phyloP scores from a whole-genome alignment of 2,888 invertebrate genomes.

The Steinernema hermaphroditum region DNA sequence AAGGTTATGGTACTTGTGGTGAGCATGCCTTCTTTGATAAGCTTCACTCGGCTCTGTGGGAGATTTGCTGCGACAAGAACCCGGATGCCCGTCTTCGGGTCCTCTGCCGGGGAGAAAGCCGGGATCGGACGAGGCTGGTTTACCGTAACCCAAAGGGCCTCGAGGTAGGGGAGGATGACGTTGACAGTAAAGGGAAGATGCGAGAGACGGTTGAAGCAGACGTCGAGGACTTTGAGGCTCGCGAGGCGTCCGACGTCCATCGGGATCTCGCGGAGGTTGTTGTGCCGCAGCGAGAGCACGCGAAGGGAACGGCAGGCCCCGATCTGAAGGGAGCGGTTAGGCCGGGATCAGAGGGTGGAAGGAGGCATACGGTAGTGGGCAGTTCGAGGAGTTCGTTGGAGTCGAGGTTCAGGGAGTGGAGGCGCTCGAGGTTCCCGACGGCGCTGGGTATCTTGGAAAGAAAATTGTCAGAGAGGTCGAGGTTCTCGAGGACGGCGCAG shows the following conservation, averaged over 20 bases:
- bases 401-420: conserved; percentile 94
- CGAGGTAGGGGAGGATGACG: conserved; percentile 76
- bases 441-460: conserved; percentile 82
- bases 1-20: neutral
- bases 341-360: neutral
- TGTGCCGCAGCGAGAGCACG: conserved; percentile 92
- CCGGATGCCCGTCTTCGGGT: conserved; percentile 81
- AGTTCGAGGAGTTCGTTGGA: conserved; percentile 85
- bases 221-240: conserved; percentile 89
- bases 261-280: conserved; percentile 72
- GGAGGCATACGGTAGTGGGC: conserved; percentile 75
- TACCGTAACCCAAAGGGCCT: conserved; percentile 98
- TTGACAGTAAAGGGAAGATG: conserved; percentile 92
- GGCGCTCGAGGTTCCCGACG: conserved; percentile 84
- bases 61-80: conserved; percentile 78
- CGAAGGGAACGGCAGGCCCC: conserved; percentile 74
- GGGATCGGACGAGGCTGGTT: conserved; percentile 95
- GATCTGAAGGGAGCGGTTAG: conserved; percentile 57
- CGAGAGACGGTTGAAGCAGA: conserved; percentile 87
- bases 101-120: conserved; percentile 93
- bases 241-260: conserved; percentile 81
- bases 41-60: neutral
- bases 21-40: neutral
- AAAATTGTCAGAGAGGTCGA: conserved; percentile 96
- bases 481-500: conserved; percentile 88